A percentile compares a stretch with the other conserved stretches of the same genome.
Evolutionary conservation across 2,113 vertebrate genomes (phyloP).

Genomic region (Poeciliopsis occidentalis): DNA sequence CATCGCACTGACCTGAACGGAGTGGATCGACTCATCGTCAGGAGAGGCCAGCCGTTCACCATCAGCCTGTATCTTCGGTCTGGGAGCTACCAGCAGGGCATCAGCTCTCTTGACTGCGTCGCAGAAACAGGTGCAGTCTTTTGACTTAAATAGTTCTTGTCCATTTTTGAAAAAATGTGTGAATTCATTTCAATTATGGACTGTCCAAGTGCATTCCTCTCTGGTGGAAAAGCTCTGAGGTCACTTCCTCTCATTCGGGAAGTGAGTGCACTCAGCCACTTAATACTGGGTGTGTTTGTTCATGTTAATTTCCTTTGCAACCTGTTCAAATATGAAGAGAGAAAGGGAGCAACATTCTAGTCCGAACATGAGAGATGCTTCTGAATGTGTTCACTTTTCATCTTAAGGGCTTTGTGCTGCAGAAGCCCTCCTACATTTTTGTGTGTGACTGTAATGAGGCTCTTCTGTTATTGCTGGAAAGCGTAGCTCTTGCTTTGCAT

Average conservation of each 20-base stretch:
- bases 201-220: background rate
- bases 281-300: background rate
- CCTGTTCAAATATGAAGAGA: conserved; percentile 13
- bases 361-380: background rate
- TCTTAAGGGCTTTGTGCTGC: background rate
- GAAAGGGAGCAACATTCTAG: background rate
- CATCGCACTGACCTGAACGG: conserved; percentile 85
- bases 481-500: background rate
- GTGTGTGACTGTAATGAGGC: background rate
- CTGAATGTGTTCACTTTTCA: background rate
- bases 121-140: conserved; percentile 83
- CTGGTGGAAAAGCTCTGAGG: background rate
- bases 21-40: conserved; percentile 81
- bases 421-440: background rate
- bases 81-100: conserved; percentile 78
- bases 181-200: background rate
- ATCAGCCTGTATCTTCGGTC: conserved; percentile 84
- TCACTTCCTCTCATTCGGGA: conserved; percentile 17
- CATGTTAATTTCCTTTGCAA: background rate
- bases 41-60: conserved; percentile 87
- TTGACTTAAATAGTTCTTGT: background rate
- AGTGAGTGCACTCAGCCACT: background rate
- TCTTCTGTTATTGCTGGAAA: conserved; percentile 26
- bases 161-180: too few relatives aligned
- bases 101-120: conserved; percentile 79